Conservation (phyloP, 2,888 invertebrate genomes). For the Sepioteuthis lessoniana region DNA sequence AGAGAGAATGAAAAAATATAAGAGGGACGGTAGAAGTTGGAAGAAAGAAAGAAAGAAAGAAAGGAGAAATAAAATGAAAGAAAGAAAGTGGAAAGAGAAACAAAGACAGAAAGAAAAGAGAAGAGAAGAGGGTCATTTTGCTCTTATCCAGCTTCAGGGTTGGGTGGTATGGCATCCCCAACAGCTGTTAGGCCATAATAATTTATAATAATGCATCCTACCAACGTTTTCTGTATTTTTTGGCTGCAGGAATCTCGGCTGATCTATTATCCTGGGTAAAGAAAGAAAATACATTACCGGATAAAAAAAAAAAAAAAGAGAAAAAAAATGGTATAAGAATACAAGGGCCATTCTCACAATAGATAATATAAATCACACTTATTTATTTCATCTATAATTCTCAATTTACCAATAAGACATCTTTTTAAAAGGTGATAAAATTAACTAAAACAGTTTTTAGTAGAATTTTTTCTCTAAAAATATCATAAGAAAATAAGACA, state of each 20-base stretch:
- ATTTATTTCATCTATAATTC: neutral
- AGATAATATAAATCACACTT: neutral
- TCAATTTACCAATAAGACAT: neutral
- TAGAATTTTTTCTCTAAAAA: too few species aligned
- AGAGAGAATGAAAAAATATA: neutral
- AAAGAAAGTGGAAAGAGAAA: too few species aligned
- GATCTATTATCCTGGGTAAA: neutral
- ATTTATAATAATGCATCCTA: constrained; percentile 16
- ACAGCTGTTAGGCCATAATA: constrained; percentile 13
- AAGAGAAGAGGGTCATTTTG: neutral
- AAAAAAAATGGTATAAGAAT: neutral
- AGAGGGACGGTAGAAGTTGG: neutral
- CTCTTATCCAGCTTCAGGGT: neutral
- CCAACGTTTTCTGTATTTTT: neutral
- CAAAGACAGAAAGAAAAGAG: neutral
- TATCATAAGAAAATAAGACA: too few species aligned
- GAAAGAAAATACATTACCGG: neutral
- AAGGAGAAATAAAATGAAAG: too few species aligned
- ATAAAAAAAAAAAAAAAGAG: neutral
- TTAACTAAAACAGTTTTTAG: too few species aligned
- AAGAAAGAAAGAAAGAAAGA: too few species aligned
- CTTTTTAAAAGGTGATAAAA: neutral
- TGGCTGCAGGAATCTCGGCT: neutral
- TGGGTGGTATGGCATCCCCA: neutral
- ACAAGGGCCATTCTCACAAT: neutral